These are phyloP conservation scores for Apodemus agrarius DNA, from an alignment of 2,797 vertebrate genomes.

Conservation along the genomic window DNA sequence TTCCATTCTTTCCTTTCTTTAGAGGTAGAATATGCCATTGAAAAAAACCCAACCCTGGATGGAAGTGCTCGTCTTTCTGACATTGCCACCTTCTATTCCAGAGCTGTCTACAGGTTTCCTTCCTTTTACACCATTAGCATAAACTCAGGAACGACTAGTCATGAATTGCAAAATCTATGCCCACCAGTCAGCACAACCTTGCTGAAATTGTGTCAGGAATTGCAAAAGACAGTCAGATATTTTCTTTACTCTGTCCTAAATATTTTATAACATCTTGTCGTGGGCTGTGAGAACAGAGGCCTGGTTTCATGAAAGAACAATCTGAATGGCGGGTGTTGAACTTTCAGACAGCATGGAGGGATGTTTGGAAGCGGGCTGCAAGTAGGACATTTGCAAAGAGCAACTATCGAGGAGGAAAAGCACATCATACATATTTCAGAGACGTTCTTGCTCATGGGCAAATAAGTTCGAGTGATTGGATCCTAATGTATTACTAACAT, in stretches of 20 bases:
- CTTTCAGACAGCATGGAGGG: background rate
- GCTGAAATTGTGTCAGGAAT: background rate
- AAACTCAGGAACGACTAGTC: background rate
- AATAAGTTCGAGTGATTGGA: conserved; percentile 42
- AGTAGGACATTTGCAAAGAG: background rate
- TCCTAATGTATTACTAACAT: conserved; percentile 18
- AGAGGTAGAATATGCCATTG: background rate
- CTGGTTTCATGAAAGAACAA: background rate
- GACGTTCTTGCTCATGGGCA: conserved; percentile 41
- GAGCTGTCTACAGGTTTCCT: background rate
- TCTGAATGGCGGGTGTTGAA: background rate
- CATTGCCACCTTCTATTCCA: background rate
- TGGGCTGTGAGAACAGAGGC: background rate
- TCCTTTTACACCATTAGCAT: background rate
- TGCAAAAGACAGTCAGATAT: background rate
- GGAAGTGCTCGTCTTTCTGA: background rate
- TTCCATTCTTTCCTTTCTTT: background rate
- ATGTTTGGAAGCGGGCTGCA: background rate
- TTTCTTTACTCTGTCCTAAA: background rate
- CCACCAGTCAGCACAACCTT: background rate
- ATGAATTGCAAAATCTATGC: background rate
- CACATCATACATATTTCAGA: background rate
- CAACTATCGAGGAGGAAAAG: conserved; percentile 15
- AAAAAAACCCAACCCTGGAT: background rate
- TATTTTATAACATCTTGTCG: conserved; percentile 12